Percentiles rank a stretch among this genome's conserved stretches.
These are phyloP conservation scores for Ganaspis sp. DNA, from an alignment of 1,140 invertebrate species.

Conservation along the genomic window DNA sequence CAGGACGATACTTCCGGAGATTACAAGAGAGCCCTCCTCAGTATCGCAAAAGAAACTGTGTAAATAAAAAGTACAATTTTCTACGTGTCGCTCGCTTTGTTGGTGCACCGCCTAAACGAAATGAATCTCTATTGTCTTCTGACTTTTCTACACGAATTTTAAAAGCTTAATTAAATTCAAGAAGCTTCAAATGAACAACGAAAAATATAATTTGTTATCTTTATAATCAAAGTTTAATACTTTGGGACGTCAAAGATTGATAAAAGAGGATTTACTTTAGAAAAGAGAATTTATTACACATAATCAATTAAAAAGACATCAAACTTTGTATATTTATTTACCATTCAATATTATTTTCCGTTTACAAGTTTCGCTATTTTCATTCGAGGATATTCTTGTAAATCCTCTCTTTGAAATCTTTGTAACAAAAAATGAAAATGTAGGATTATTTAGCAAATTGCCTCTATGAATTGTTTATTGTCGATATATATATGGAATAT, in stretches of 20 bases:
- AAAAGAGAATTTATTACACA: no score
- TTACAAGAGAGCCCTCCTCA: slow-evolving; percentile 91
- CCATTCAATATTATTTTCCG: no score
- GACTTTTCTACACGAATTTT: slow-evolving; percentile 22
- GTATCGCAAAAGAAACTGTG: slow-evolving; percentile 82
- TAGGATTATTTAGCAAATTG: not conserved
- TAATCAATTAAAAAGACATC: no score
- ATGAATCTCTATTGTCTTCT: slow-evolving; percentile 31
- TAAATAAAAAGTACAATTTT: slow-evolving; percentile 7
- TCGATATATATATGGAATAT: not conserved
- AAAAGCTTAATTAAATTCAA: slow-evolving; percentile 31
- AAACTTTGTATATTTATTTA: no score
- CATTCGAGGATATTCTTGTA: not conserved
- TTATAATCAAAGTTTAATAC: not conserved
- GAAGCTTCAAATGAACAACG: slow-evolving; percentile 41
- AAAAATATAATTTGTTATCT: not conserved
- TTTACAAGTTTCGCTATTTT: no score
- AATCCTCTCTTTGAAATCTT: no score
- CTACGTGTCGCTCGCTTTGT: slow-evolving; percentile 34
- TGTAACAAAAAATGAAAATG: no score
- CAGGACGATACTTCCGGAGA: slow-evolving; percentile 94
- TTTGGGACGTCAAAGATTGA: no score
- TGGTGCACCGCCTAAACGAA: slow-evolving; percentile 35
- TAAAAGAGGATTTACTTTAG: not conserved
- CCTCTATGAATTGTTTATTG: not conserved